Conservation (phyloP, 2,113 vertebrate species). For the Callocephalon fimbriatum region DNA sequence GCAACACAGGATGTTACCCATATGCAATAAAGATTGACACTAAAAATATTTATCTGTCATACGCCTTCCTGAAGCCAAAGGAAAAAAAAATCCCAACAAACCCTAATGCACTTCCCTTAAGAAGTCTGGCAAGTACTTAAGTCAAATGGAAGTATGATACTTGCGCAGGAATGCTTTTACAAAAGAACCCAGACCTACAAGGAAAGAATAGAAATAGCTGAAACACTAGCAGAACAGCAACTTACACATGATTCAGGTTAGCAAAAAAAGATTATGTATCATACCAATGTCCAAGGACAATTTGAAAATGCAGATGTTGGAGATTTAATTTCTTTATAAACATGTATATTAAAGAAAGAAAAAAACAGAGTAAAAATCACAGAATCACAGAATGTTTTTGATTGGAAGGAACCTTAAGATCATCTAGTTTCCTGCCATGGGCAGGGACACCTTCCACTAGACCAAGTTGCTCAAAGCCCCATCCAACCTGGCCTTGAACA, state of each 20-base stretch:
- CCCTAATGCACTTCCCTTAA: neutral
- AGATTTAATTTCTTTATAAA: neutral
- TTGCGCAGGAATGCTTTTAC: neutral
- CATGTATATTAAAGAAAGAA: neutral
- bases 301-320: neutral
- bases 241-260: neutral
- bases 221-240: neutral
- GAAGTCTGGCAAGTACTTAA: neutral
- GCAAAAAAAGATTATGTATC: neutral
- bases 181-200: neutral
- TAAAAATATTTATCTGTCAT: neutral
- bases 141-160: neutral
- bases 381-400: neutral
- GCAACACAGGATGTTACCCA: neutral
- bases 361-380: neutral
- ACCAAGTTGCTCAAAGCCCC: neutral
- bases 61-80: neutral
- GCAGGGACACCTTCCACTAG: neutral
- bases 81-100: accelerated
- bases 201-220: neutral
- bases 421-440: neutral
- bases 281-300: accelerated
- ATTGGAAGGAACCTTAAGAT: neutral
- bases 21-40: neutral
- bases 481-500: neutral